A percentile compares a stretch with the other conserved stretches of the same genome.
Evolutionary conservation across 1,140 invertebrate genomes (phyloP).

Genomic region (Drosophila ficusphila): DNA sequence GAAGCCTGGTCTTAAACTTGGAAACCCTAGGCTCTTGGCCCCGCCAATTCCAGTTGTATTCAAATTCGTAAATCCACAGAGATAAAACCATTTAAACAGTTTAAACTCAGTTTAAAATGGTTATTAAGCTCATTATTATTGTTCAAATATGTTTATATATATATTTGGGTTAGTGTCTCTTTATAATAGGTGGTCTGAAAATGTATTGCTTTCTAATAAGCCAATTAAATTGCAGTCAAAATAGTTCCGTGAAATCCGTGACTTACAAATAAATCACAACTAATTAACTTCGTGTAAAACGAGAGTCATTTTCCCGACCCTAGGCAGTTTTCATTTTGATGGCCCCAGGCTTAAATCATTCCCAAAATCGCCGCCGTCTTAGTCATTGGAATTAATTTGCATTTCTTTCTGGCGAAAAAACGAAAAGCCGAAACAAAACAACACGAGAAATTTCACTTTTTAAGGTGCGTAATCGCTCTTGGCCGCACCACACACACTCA

Average conservation of each 20-base stretch:
- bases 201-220: no score
- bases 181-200: no score
- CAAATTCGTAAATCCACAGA: conserved; percentile 1
- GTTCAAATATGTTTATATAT: no score
- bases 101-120: neutral
- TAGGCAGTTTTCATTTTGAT: conserved; percentile 31
- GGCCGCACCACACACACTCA: conserved; percentile 27
- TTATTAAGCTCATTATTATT: no score
- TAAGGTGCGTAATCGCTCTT: conserved; percentile 77
- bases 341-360: conserved; percentile 12
- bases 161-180: no score
- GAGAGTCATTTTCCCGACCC: conserved; percentile 4
- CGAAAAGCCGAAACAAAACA: conserved; percentile 63
- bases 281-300: neutral
- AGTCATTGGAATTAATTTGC: conserved; percentile 53
- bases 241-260: no score
- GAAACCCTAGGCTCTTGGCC: conserved; percentile 21
- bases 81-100: neutral
- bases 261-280: no score
- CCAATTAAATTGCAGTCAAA: no score
- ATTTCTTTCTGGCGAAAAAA: conserved; percentile 47
- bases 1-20: conserved; percentile 9
- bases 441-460: conserved; percentile 75
- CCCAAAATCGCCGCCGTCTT: conserved; percentile 28
- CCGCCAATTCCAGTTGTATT: neutral